Evolutionary conservation across 2,113 vertebrate genomes (phyloP), one percentile per base, ranked within the genome.

Genomic region (Puntigrus tetrazona): DNA sequence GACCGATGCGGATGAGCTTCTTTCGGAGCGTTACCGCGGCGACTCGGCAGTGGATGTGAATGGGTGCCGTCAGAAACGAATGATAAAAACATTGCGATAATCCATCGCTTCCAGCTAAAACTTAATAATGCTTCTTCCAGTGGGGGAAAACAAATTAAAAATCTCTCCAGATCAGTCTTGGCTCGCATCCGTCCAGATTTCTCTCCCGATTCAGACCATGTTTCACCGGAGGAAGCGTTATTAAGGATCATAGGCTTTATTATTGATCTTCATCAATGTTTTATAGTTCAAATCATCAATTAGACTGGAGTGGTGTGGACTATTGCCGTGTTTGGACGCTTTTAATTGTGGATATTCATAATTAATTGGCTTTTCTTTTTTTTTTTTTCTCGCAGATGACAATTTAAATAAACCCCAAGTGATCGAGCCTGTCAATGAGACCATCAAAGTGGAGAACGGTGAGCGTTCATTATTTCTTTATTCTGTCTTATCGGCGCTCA

Each of bases 401-500:
- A 88, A 86, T 41, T 82, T 6, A 78, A 38, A 88, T 69, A 38
- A 1, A 16, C 95, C 96, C 31, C 59, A 92, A 67, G 91, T 99
- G 34, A 57, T 89, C 72, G 92, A 94, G 84, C 97, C 97, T 0
- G 81, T 67, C 13, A 94, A 95, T 43, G 92, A 95, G 14, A 91
- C 91, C 0, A 38, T 96, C 86, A 94, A 94, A 92, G 94, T 92
- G 36, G 65, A 86, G 2, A 69, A 88, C 3, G 97, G 97, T 98
- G 89, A 96, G 96, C 91, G 36, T 25, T 47, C 14, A 25, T 41
- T 31, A 27, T 13, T 14, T 36, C 14, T 45, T 25, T 43, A 6
- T 43, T 47, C 11, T 72, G 18, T n/a, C n/a, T n/a, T n/a, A n/a
- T n/a, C n/a, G n/a, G n/a, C n/a, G n/a, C n/a, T n/a, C n/a, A n/a